These are phyloP conservation scores for Nasonia longicornis DNA, from an alignment of 1,140 invertebrate genomes.

Conservation along the genomic window DNA sequence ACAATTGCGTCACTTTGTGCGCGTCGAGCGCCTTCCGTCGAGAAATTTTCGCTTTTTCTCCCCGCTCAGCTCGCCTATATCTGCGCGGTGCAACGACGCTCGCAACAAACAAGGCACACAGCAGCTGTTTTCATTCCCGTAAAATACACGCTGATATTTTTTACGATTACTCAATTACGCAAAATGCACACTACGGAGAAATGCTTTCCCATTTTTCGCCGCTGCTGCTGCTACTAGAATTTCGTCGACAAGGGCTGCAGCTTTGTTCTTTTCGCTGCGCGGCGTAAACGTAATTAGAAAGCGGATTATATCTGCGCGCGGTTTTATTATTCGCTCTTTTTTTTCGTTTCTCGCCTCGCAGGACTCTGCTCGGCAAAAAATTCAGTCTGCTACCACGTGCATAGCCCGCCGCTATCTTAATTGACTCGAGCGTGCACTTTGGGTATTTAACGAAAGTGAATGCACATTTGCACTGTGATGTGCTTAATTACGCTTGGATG, in stretches of 20 bases:
- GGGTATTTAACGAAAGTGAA: slow-evolving; percentile 4
- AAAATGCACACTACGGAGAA: neutral
- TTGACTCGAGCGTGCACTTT: slow-evolving; percentile 7
- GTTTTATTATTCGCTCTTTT: slow-evolving; percentile 13
- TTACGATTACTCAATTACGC: neutral
- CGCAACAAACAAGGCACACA: neutral
- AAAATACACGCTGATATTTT: neutral
- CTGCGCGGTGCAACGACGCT: too few relatives aligned
- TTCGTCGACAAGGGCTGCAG: too few relatives aligned
- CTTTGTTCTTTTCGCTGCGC: neutral
- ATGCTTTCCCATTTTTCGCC: neutral
- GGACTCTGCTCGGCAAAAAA: neutral
- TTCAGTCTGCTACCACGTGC: neutral
- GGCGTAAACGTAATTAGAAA: slow-evolving; percentile 9
- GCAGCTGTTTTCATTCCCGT: neutral
- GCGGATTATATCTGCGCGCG: neutral
- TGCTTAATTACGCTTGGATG: neutral
- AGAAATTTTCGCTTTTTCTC: neutral
- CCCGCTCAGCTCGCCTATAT: neutral
- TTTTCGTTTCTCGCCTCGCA: neutral
- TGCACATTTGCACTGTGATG: neutral
- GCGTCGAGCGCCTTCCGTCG: neutral
- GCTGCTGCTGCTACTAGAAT: neutral
- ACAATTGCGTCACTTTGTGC: neutral
- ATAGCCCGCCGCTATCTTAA: neutral